Evolutionary conservation across 2,113 vertebrate genomes (phyloP).

Genomic region (Chrysochloris asiatica): DNA sequence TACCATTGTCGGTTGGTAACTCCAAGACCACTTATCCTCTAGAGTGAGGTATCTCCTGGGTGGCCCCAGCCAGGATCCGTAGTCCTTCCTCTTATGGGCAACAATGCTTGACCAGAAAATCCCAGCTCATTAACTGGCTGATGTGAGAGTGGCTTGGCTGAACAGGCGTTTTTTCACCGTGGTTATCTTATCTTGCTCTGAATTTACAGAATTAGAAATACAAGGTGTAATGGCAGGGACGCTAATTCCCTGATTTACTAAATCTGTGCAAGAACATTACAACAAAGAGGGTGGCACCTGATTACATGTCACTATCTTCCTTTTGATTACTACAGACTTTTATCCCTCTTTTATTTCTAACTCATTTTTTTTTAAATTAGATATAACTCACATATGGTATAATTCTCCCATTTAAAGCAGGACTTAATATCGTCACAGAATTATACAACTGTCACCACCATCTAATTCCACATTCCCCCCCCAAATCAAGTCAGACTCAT

Average conservation of each 20-base stretch:
- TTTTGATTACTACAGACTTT: fast-evolving
- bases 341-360: neutral
- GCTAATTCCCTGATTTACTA: constrained; percentile 58
- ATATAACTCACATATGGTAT: fast-evolving
- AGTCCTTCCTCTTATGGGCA: fast-evolving
- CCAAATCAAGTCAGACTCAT: too few relatives aligned
- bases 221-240: constrained; percentile 39
- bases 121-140: neutral
- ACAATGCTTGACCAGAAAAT: neutral
- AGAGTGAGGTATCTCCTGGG: fast-evolving
- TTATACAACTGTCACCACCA: neutral
- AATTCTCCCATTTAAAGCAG: neutral
- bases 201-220: constrained; percentile 74
- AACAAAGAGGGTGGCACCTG: neutral
- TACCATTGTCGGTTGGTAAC: too few relatives aligned
- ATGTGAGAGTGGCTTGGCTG: fast-evolving
- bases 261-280: neutral
- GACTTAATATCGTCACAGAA: neutral
- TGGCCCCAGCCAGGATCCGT: fast-evolving
- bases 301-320: too few relatives aligned
- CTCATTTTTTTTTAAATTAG: neutral
- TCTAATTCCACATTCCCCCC: neutral
- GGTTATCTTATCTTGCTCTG: constrained; percentile 72
- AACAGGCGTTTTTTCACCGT: neutral
- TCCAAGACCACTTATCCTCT: fast-evolving